Evolutionary conservation across 2,113 vertebrate species (phyloP), one percentile per base, ranked within the genome.

Genomic region (Embiotoca jacksoni): DNA sequence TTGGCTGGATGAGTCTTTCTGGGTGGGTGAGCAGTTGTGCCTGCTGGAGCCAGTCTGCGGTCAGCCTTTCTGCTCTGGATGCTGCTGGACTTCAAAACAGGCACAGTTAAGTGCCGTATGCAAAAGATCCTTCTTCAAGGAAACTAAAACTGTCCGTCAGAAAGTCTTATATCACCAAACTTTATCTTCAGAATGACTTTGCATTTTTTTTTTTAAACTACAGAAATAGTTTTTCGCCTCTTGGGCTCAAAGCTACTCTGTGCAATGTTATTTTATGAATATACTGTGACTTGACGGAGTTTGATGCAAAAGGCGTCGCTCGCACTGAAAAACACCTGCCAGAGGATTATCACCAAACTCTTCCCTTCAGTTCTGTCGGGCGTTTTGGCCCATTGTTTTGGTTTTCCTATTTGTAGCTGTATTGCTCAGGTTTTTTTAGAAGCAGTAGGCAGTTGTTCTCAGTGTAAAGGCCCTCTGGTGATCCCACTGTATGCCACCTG

Each of bases 1-100:
- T 47, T 3, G 15, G 6, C 11, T 33, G 65, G 57, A 1, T 59
- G 23, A 47, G 30, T 36, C 85, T 58, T 76, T 14, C 50, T 36
- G 72, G 66, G 8, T 13, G 60, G 70, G 10, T 49, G 58, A 74
- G 65, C 58, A 37, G 16, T 47, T 37, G 31, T 1, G 2, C 2
- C 50, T 10, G 60, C 65, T 35, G 1, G 44, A 52, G 41, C 33
- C 14, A 11, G n/a, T 50, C 57, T 84, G 64, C 10, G 75, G 66
- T 78, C 13, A 46, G 66, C 36, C 39, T 31, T 3, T 52, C 13
- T 52, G 47, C 49, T 46, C 70, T 4, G 23, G 47, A 59, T 57
- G 44, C 30, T 16, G 15, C 35, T 6, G 7, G 1, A 10, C 36
- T 11, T 41, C 39, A 50, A 80, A 23, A 44, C 33, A 23, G 44